Evolutionary conservation across 2,113 vertebrate genomes (phyloP).

Genomic region (Python bivittatus): DNA sequence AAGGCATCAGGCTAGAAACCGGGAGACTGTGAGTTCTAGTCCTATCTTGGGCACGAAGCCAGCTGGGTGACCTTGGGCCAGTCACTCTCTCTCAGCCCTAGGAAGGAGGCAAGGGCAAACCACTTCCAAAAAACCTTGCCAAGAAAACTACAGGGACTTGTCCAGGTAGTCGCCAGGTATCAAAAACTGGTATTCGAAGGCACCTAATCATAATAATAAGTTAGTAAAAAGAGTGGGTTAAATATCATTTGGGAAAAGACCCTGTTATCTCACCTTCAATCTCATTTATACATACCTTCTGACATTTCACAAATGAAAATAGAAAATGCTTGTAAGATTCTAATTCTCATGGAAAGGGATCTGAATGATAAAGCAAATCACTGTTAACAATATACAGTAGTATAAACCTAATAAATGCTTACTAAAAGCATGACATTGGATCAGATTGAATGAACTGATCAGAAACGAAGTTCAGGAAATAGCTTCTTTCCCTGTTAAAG

Average conservation of each 20-base stretch:
- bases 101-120: not conserved
- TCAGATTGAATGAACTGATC: not conserved
- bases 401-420: not conserved
- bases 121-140: not conserved
- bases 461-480: not conserved
- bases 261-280: not conserved
- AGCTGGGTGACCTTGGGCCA: not conserved
- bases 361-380: not conserved
- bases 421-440: not conserved
- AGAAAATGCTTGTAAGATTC: not conserved
- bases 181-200: not conserved
- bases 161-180: not conserved
- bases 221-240: not conserved
- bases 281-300: not conserved
- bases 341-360: not conserved
- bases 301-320: not conserved
- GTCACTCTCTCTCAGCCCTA: not conserved
- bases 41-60: not conserved
- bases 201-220: not conserved
- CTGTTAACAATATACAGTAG: not conserved
- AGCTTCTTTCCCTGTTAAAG: not conserved
- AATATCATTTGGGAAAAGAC: not conserved
- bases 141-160: not conserved
- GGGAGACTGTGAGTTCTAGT: not conserved
- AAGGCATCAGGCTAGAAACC: not conserved